Base-by-base conservation (phyloP, 2,113 vertebrate species). In the Suncus etruscus region DNA sequence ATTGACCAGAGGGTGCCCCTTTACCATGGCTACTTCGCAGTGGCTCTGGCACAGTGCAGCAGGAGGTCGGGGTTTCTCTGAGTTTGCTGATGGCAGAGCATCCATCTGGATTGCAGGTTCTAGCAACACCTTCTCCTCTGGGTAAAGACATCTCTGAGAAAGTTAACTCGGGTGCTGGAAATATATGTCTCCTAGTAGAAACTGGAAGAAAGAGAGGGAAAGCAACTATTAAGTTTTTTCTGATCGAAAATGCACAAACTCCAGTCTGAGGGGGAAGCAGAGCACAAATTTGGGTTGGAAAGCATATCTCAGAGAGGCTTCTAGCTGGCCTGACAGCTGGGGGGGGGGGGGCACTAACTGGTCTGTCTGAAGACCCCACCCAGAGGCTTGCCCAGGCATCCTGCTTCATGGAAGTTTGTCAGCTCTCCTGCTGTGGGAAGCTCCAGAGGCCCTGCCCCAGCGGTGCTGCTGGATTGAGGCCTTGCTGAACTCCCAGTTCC, bases 401-500 rank as follows among this genome's bases (percentile, higher is more conserved):
- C 32, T 16, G n/a, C 54, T 82, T 61, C 18, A 65, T 32, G 4
- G 3, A 0, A 32, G 8, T 74, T 31, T 73, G 72, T 90, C 79
- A 87, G 66, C 90, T 93, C 91, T 65, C 73, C 69, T 69, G 68
- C 45, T 1, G 0, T 4, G 0, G 93, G 51, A 66, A 82, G 94
- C 92, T 27, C 0, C 20, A 89, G 96, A 91, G 97, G 95, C 97
- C 95, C 94, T 94, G 95, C 91, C 96, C 96, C 94, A 73, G 79
- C 29, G 2, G 93, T 77, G 95, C 97, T 94, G 92, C 96, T 97
- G 97, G 97, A 98, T 97, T 93, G 93, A 93, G 97, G 94, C 97
- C 97, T 97, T 92, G 74, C 97, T 98, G 87, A 97, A 97, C 97
- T 98, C 98, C 97, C 98, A 94, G 97, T 97, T 98, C 97, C 93